Percentiles rank a stretch among this genome's conserved stretches.
These are phyloP conservation scores for Rhinophrynus dorsalis DNA, from an alignment of 2,797 vertebrate genomes.

Conservation along the genomic window DNA sequence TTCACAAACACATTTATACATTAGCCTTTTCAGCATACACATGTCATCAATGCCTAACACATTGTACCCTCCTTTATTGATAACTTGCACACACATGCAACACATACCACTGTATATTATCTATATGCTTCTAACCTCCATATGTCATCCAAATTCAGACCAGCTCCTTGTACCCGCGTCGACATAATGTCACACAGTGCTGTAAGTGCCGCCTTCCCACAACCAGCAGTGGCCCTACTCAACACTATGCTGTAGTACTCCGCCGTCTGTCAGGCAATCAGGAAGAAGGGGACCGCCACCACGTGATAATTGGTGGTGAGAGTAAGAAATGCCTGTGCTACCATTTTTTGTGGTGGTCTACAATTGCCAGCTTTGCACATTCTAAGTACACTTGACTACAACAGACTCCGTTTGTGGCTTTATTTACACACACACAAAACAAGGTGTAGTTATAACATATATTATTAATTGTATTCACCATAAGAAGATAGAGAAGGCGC, in stretches of 20 bases:
- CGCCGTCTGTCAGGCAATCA: slow-evolving; percentile 21
- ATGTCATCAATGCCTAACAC: too few species aligned
- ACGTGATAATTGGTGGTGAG: background rate
- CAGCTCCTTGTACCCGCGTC: background rate
- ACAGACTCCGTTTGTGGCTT: background rate
- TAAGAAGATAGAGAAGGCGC: background rate
- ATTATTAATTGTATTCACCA: background rate
- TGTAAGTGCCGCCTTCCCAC: slow-evolving; percentile 20
- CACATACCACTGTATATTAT: too few species aligned
- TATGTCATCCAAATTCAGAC: background rate
- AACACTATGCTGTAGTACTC: background rate
- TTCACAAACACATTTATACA: too few species aligned
- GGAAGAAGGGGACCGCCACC: background rate
- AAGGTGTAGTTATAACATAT: background rate
- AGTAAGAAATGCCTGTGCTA: background rate
- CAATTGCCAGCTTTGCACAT: background rate
- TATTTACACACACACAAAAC: background rate
- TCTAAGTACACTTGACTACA: background rate
- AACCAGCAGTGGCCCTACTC: slow-evolving; percentile 20
- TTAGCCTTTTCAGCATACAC: too few species aligned
- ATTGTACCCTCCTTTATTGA: too few species aligned
- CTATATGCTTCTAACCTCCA: background rate
- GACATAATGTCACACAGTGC: slow-evolving; percentile 13
- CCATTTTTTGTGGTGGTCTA: slow-evolving; percentile 12
- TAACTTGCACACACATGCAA: too few species aligned